Percentiles rank a stretch among this genome's conserved stretches.
These are phyloP conservation scores for Hyperopisus bebe DNA, from an alignment of 2,113 vertebrate species.

Conservation along the genomic window DNA sequence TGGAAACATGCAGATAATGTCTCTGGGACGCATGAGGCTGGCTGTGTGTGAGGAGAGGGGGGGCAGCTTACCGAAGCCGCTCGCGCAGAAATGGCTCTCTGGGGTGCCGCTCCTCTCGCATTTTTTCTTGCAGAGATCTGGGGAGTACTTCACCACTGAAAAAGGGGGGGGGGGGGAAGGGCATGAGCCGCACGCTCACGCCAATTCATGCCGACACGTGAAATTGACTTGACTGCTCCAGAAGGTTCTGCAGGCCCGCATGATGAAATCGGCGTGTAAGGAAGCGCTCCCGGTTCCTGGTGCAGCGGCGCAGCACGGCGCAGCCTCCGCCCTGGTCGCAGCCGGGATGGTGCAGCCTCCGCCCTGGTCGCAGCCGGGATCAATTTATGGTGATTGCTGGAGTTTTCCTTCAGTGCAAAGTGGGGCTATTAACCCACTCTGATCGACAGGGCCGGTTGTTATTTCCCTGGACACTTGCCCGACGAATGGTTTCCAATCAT, in stretches of 20 bases:
- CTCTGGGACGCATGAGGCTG: constrained; percentile 27
- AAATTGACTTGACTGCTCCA: not conserved
- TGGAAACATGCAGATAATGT: not conserved
- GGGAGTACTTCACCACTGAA: constrained; percentile 65
- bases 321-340: not conserved
- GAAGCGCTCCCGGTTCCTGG: not conserved
- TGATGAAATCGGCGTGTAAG: not conserved
- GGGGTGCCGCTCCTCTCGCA: constrained; percentile 67
- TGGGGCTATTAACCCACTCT: not conserved
- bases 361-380: not conserved
- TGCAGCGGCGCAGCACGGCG: not conserved
- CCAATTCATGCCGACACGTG: not conserved
- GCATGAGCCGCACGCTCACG: not conserved
- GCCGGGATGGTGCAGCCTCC: not conserved
- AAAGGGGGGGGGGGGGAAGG: constrained; percentile 14
- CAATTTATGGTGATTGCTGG: not conserved
- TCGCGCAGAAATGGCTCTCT: constrained; percentile 75
- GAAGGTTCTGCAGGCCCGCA: not conserved
- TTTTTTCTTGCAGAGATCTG: constrained; percentile 70
- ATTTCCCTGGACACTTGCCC: not conserved
- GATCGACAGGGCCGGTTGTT: not conserved
- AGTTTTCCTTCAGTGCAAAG: not conserved
- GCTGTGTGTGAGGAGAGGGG: constrained; percentile 29
- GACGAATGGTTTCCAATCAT: not conserved
- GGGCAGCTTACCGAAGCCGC: constrained; percentile 72